Evolutionary conservation across 2,888 invertebrate genomes (phyloP).

Genomic region (Diadegma fenestrale): DNA sequence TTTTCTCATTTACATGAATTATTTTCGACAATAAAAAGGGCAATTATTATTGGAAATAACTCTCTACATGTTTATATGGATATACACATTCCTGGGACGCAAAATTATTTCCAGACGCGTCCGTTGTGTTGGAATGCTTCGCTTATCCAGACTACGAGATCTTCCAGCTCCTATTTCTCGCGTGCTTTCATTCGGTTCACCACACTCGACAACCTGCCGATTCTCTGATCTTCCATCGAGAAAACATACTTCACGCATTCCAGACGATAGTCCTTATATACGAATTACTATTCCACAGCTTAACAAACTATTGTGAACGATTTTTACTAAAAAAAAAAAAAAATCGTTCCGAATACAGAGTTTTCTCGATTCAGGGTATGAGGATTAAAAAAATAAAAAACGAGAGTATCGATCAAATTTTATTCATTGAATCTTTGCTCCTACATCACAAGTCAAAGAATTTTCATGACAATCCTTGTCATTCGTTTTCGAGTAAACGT

Average conservation of each 20-base stretch:
- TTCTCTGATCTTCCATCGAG: constrained; percentile 38
- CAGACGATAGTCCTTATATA: constrained; percentile 12
- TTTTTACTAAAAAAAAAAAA: constrained; percentile 2
- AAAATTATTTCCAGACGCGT: constrained; percentile 56
- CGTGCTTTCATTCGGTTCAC: constrained; percentile 40
- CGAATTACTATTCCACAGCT: constrained; percentile 25
- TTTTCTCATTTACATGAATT: not conserved
- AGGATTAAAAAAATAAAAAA: not conserved
- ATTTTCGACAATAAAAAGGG: not conserved
- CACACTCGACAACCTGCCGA: constrained; percentile 5
- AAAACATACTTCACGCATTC: constrained; percentile 46
- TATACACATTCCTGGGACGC: constrained; percentile 25
- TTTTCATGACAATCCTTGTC: too few relatives aligned
- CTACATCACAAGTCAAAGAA: not conserved
- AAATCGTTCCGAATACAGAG: too few relatives aligned
- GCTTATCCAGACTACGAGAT: constrained; percentile 43
- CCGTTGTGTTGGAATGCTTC: constrained; percentile 52
- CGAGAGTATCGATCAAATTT: not conserved
- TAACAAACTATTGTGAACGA: not conserved
- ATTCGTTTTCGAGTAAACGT: too few relatives aligned
- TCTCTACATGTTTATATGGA: not conserved
- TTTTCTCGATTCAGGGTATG: not conserved
- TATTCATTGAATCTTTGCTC: not conserved
- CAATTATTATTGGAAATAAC: not conserved
- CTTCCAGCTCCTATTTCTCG: constrained; percentile 32